Evolutionary conservation across 2,797 vertebrate species (phyloP), one percentile per base, ranked within the genome.

Genomic region (Hybognathus amarus): DNA sequence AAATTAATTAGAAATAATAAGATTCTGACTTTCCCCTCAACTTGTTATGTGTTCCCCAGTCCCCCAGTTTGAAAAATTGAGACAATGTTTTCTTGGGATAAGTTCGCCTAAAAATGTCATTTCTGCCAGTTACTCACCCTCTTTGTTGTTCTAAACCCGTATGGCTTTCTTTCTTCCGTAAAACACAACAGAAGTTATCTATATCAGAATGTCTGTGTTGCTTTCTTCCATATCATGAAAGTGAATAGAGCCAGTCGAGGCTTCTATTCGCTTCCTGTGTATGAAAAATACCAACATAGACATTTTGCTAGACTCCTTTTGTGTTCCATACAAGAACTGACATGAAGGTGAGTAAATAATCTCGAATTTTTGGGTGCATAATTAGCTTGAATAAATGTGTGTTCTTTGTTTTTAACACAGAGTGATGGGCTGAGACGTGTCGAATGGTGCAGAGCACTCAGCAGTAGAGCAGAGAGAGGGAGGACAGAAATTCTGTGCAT

Each of bases 361-460:
- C 22, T 24, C 9, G 5, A 10, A 12, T 24, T n/a, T 67, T 40
- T 40, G 20, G 0, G 36, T 27, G 18, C 24, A n/a, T 80, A 42
- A 45, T 59, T 10, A 59, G 24, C 20, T 33, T 61, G 27, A 5
- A 33, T 61, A 56, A 70, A 30, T 40, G 71, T 79, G 54, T 81
- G 47, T 73, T 38, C 56, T 67, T 77, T 45, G 27, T 76, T 59
- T 20, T 77, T 47, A 45, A 69, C 59, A 12, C 82, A 97, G 96
- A 93, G 93, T 86, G 97, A 98, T 66, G 96, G 96, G 77, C 94
- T 96, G 89, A 91, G 96, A 91, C 96, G 94, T 79, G 74, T 97
- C n/a, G 85, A 98, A 97, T 22, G 96, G 97, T 90, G 96, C n/a
- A 93, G 22, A 27, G 27, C 0, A 90, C 88, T 4, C 42, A 87